phyloP scores from a whole-genome alignment of 2,888 invertebrate genomes.

The Chloromyia formosa region DNA sequence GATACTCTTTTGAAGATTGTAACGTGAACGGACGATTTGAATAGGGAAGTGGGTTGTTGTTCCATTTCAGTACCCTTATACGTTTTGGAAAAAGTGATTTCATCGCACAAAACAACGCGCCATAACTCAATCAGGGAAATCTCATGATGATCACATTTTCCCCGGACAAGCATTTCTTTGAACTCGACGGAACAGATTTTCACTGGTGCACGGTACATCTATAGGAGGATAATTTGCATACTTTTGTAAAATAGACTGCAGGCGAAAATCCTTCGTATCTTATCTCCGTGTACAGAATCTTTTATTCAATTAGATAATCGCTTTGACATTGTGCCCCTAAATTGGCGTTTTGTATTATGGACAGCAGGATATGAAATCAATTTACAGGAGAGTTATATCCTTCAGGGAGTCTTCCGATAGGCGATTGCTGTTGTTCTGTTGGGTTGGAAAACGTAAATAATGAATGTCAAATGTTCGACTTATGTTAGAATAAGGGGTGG shows the following conservation, averaged over 20 bases:
- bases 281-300: neutral
- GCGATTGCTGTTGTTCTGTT: too few relatives aligned
- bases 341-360: neutral
- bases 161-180: constrained; percentile 7
- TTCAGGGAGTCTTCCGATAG: too few relatives aligned
- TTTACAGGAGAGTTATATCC: too few relatives aligned
- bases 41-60: too few relatives aligned
- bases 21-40: too few relatives aligned
- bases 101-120: neutral
- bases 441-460: too few relatives aligned
- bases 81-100: neutral
- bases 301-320: constrained; percentile 3
- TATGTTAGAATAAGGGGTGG: too few relatives aligned
- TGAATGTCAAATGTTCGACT: too few relatives aligned
- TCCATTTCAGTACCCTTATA: too few relatives aligned
- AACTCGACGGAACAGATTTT: constrained; percentile 6
- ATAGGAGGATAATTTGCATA: constrained; percentile 19
- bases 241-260: neutral
- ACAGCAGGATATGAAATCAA: too few relatives aligned
- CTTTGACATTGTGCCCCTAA: constrained; percentile 4
- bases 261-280: neutral
- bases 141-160: constrained; percentile 2
- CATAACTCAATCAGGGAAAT: constrained; percentile 16
- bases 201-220: neutral
- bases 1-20: too few relatives aligned